Evolutionary conservation across 2,888 invertebrate species (phyloP).

Genomic region (Helleia helle): DNA sequence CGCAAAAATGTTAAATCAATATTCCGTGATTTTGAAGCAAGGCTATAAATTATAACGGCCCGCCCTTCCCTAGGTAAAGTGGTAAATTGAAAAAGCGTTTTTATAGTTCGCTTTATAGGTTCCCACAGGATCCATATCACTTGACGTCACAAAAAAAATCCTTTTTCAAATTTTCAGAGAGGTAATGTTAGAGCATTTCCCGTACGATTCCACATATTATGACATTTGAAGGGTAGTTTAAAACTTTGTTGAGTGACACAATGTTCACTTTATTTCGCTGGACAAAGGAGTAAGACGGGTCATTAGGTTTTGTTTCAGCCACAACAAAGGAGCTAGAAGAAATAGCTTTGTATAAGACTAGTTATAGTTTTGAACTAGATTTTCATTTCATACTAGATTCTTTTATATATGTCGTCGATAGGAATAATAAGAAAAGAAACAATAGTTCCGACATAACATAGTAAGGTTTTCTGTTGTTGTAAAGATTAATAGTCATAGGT

Average conservation of each 20-base stretch:
- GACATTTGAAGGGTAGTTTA: not conserved
- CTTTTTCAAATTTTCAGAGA: constrained; percentile 13
- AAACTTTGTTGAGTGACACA: not conserved
- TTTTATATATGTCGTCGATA: no score
- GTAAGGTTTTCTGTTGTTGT: no score
- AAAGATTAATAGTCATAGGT: no score
- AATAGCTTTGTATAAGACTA: no score
- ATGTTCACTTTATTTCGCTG: not conserved
- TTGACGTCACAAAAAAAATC: constrained; percentile 31
- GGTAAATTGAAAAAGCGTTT: constrained; percentile 54
- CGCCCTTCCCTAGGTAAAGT: constrained; percentile 28
- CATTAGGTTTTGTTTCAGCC: no score
- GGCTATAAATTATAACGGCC: constrained; percentile 28
- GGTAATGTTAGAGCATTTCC: not conserved
- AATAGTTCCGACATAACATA: no score
- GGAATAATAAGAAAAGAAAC: no score
- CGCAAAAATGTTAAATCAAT: constrained; percentile 1
- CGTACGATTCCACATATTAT: not conserved
- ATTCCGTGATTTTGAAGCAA: constrained; percentile 1
- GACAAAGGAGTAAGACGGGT: no score
- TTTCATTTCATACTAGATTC: no score
- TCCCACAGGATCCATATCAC: constrained; percentile 29
- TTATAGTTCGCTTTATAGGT: constrained; percentile 48
- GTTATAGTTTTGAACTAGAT: no score
- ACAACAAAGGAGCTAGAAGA: no score